Evolutionary conservation across 2,797 vertebrate species (phyloP), one percentile per base, ranked within the genome.

Genomic region (Galagoides demidoff): DNA sequence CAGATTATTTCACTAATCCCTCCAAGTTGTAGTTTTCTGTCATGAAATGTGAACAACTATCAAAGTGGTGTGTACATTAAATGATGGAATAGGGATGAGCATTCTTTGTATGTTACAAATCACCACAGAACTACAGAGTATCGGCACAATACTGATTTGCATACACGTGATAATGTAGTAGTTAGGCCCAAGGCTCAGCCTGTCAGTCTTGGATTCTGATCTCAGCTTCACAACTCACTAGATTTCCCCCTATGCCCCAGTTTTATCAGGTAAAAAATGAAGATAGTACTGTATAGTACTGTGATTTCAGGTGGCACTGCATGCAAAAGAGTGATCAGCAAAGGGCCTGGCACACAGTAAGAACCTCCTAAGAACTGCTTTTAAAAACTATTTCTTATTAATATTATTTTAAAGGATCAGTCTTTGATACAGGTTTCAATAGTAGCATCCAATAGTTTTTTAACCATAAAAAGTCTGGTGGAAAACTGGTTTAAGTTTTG

Each of bases 371-470:
- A 25, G 61, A 87, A 70, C 25, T 61, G 59, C 27, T 70, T 92
- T 83, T 16, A 85, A 89, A 88, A 79, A 84, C 4, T 66, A 9
- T 43, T 85, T 85, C 59, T n/a, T 87, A 49, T 92, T 61, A 84
- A n/a, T 63, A 34, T 31, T 70, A 84, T 61, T 84, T 92, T 16
- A 73, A 95, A 89, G 89, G 71, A 89, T 59, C 2, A 79, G 55
- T 85, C 25, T 94, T 49, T 89, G 84, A 31, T 66, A 37, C 2
- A 16, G n/a, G 27, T 96, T 94, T 96, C 52, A 88, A 86, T 84
- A 91, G 93, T 0, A 57, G 74, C 85, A 29, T 78, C 78, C 8
- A 49, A 13, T n/a, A 29, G 20, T 39, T 94, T 89, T 82, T 77
- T 4, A 61, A 55, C 76, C 37, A 88, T 11, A 64, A 39, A 61